Conservation (phyloP, 2,113 vertebrate genomes). For the Nestor notabilis region DNA sequence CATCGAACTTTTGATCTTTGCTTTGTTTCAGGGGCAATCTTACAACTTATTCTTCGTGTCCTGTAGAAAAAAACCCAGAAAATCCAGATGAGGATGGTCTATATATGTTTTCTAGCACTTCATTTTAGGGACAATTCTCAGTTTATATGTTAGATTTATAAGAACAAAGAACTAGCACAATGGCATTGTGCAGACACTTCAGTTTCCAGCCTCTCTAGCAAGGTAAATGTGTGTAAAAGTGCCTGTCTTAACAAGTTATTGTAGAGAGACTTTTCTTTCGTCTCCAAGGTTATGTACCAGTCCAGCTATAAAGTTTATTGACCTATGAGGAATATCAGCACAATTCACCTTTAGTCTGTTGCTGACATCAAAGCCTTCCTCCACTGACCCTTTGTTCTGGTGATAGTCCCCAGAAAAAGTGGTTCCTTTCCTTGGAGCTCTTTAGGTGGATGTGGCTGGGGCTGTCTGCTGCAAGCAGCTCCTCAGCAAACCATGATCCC, state of each 20-base stretch:
- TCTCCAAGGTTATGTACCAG: not conserved
- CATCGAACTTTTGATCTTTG: not conserved
- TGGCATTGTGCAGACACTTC: not conserved
- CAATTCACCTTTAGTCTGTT: not conserved
- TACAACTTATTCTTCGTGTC: not conserved
- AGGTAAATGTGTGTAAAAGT: not conserved
- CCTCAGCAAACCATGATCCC: not conserved
- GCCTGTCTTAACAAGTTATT: not conserved
- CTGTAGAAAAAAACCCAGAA: not conserved
- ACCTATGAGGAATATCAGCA: not conserved
- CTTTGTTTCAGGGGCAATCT: not conserved
- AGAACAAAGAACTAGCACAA: not conserved
- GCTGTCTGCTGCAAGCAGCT: not conserved
- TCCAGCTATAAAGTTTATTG: conserved; percentile 54
- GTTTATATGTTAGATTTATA: not conserved
- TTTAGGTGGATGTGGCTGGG: not conserved
- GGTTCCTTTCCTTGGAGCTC: not conserved
- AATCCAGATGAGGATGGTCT: not conserved
- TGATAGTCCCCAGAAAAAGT: not conserved
- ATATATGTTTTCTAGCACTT: not conserved
- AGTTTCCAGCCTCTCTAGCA: not conserved
- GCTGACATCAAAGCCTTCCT: conserved; percentile 28
- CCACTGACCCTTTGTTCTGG: not conserved
- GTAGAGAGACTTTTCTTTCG: not conserved
- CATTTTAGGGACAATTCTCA: not conserved